Conservation (phyloP, 92 coral and sea anemone species). For the Parazoanthus atlanticus region DNA sequence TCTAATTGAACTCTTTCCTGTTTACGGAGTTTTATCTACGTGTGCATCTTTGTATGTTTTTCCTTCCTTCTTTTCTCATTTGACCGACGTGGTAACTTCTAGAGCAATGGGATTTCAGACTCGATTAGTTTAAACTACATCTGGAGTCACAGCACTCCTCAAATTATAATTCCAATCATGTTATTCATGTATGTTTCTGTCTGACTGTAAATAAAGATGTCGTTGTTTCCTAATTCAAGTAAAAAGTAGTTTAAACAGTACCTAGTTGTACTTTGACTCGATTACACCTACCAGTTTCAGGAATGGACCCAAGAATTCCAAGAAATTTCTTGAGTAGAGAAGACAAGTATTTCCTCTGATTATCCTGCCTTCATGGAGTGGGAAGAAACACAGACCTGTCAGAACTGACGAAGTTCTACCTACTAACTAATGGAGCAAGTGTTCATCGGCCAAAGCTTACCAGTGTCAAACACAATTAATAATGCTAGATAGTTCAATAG, state of each 20-base stretch:
- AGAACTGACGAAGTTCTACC: background rate
- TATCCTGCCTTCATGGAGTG: constrained; percentile 64
- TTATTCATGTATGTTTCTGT: background rate
- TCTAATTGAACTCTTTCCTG: too few species aligned
- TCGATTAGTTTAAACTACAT: too few species aligned
- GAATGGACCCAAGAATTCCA: constrained; percentile 69
- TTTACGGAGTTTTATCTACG: too few species aligned
- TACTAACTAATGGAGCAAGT: background rate
- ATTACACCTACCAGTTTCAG: constrained; percentile 71
- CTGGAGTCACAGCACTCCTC: too few species aligned
- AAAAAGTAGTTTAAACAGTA: too few species aligned
- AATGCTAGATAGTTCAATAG: background rate
- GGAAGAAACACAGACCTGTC: background rate
- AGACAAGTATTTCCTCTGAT: constrained; percentile 77
- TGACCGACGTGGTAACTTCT: too few species aligned
- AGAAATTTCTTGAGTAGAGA: constrained; percentile 84
- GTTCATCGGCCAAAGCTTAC: background rate
- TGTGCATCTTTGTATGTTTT: too few species aligned
- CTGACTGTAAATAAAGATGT: too few species aligned
- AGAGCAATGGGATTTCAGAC: too few species aligned
- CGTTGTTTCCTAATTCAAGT: too few species aligned
- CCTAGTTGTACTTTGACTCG: background rate
- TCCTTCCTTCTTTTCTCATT: too few species aligned
- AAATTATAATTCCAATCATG: too few species aligned
- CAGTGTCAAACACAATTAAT: background rate